Evolutionary conservation across 2,888 invertebrate genomes (phyloP), one percentile per base, ranked within the genome.

Genomic region (Catocala fraxini): DNA sequence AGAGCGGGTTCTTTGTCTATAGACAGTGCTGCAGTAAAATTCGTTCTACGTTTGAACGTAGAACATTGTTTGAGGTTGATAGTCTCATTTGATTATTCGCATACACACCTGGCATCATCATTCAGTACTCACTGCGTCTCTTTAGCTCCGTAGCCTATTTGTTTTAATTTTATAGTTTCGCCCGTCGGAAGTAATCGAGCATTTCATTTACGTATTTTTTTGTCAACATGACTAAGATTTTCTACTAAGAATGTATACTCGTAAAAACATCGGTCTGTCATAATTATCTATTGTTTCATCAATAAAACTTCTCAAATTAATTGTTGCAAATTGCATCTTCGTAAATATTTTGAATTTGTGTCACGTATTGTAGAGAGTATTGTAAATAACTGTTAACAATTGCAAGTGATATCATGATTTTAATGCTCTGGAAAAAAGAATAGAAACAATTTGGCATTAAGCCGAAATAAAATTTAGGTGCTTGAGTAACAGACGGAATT

Each of bases 401-500:
- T 62, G 34, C 51, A 48, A 35, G 54, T 35, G 56, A 51, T 55
- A 57, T 43, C 34, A 62, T 9, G 45, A 56, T 52, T 59, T 46
- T 54, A 55, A 52, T 53, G 34, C 9, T 48, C n/a, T 52, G 41
- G 11, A 53, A 56, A 63, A 51, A 53, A 59, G 5, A 65, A 65
- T 66, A 67, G 58, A 67, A 60, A 52, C 51, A 55, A 69, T 69
- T 75, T 75, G 71, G 76, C 65, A 73, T 65, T 54, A 73, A 65
- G 69, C 70, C 65, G 60, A 62, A 13, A 56, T 15, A 59, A 61
- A 63, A 57, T 64, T 62, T 65, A 25, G 25, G 25, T 25, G 66
- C 49, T 53, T 63, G 53, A 46, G 51, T 48, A 51, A 15, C 39
- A 46, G 47, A 56, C 47, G 33, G 49, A 68, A 68, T 70, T 70